These are phyloP conservation scores for Hoplodrina blanda DNA, from an alignment of 2,888 invertebrate genomes.

Conservation along the genomic window DNA sequence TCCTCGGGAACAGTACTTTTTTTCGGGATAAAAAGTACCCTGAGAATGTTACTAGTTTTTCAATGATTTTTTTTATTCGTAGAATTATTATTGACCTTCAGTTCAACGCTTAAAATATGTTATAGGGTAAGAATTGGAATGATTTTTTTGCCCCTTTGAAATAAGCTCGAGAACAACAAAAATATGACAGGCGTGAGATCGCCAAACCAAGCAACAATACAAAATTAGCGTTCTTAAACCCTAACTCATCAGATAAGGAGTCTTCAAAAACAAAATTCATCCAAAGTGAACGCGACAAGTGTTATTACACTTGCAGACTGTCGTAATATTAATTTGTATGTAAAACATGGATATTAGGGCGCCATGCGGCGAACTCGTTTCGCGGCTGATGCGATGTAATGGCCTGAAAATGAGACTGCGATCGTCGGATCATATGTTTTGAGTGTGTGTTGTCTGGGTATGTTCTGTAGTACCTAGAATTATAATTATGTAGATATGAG, in stretches of 20 bases:
- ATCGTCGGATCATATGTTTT: constrained; percentile 55
- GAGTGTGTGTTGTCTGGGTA: constrained; percentile 39
- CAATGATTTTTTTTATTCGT: too few relatives aligned
- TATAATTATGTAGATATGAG: not conserved
- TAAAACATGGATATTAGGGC: constrained; percentile 64
- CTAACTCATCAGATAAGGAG: constrained; percentile 16
- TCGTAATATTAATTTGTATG: constrained; percentile 69
- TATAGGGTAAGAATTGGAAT: too few relatives aligned
- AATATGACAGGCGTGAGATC: not conserved
- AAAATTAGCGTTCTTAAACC: constrained; percentile 23
- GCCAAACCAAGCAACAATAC: constrained; percentile 22
- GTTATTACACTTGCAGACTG: constrained; percentile 62
- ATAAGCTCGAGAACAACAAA: not conserved
- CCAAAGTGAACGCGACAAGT: constrained; percentile 43
- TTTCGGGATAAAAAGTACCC: too few relatives aligned
- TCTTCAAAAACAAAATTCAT: constrained; percentile 50
- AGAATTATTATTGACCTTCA: too few relatives aligned
- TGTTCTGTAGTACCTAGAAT: constrained; percentile 2
- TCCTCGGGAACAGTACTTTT: too few relatives aligned
- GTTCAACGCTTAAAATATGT: too few relatives aligned
- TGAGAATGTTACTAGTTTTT: too few relatives aligned
- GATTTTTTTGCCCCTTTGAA: too few relatives aligned
- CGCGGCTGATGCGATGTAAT: constrained; percentile 68
- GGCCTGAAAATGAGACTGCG: constrained; percentile 75
- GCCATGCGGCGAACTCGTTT: constrained; percentile 68